Conservation (phyloP, 2,888 invertebrate species). For the Drosophila niveifrons region DNA sequence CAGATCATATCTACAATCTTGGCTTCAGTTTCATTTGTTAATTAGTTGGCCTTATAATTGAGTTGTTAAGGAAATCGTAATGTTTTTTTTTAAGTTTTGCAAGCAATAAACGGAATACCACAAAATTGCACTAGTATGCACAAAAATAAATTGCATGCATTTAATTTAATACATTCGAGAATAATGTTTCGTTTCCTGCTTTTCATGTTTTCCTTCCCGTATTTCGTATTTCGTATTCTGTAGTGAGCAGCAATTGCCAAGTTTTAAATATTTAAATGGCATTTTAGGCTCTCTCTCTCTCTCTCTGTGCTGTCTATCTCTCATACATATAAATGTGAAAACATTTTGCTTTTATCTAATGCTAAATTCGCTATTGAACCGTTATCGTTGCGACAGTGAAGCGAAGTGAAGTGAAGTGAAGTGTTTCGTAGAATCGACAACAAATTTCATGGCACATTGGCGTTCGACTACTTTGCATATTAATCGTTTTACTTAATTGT, state of each 20-base stretch:
- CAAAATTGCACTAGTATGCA: too few species aligned
- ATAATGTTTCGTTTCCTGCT: background rate
- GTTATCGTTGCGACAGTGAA: slow-evolving; percentile 8
- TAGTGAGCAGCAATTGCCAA: background rate
- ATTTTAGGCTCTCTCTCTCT: background rate
- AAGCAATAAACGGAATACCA: background rate
- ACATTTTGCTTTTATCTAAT: slow-evolving; percentile 13
- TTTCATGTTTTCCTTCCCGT: background rate
- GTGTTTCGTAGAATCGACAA: slow-evolving; percentile 24
- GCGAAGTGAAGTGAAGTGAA: background rate
- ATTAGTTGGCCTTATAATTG: too few species aligned
- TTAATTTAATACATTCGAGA: background rate
- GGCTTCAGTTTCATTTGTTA: too few species aligned
- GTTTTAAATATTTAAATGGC: background rate
- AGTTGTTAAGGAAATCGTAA: too few species aligned
- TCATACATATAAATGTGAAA: background rate
- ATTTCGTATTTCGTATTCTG: background rate
- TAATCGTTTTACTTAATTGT: slow-evolving; percentile 78
- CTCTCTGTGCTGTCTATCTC: too few species aligned
- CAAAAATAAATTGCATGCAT: too few species aligned
- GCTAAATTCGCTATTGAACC: slow-evolving; percentile 15
- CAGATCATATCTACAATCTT: too few species aligned
- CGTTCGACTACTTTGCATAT: slow-evolving; percentile 74
- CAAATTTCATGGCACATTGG: slow-evolving; percentile 42
- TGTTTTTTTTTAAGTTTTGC: too few species aligned